Base-by-base conservation (phyloP, 37 sponge, comb jelly and placozoan species). In the Tethya wilhelma region DNA sequence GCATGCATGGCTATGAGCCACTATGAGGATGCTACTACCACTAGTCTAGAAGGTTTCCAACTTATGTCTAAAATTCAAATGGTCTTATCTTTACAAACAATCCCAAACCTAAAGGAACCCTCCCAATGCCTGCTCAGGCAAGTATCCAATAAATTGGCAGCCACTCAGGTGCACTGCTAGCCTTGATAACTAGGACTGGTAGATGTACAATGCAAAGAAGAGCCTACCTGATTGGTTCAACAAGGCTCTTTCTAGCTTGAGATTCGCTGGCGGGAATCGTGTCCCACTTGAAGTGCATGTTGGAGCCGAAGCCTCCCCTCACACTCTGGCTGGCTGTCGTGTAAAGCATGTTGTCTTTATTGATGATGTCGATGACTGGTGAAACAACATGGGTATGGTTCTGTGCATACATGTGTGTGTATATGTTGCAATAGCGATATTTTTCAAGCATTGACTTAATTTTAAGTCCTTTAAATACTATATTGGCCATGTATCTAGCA, bases 291-390 rank as follows among this genome's bases (percentile, higher is more conserved):
- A 87, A 92, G 60, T 55, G 75, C 14, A 92, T 80, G 40, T 77
- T 80, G 67, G 62, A 45, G 28, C 75, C 81, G 75, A 92, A 92
- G 2, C 93, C 89, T 45, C 91, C 91, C 36, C 45, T 78, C 30
- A 90, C 83, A 0, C 67, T 75, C 9, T 72, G 66, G 29, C 75
- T 85, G 32, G 79, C 83, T 23, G 40, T 25, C 29, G 56, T 76
- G 57, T 88, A 93, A 56, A 71, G 57, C 83, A 93, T 74, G 34
- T 34, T 55, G 25, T 83, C 87, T 56, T 87, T 86, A 56, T 84
- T 85, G 53, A 95, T 85, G 44, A 95, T 91, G 66, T 95, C 96
- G 65, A 95, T 95, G 37, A 89, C 77, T 2, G 96, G 96, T 53
- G 89, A 90, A 28, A 91, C 96, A 25, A 91, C 80, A n/a, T 79